These are phyloP conservation scores for Amblyopsis hoosieri DNA, from an alignment of 2,797 vertebrate genomes.

Conservation along the genomic window DNA sequence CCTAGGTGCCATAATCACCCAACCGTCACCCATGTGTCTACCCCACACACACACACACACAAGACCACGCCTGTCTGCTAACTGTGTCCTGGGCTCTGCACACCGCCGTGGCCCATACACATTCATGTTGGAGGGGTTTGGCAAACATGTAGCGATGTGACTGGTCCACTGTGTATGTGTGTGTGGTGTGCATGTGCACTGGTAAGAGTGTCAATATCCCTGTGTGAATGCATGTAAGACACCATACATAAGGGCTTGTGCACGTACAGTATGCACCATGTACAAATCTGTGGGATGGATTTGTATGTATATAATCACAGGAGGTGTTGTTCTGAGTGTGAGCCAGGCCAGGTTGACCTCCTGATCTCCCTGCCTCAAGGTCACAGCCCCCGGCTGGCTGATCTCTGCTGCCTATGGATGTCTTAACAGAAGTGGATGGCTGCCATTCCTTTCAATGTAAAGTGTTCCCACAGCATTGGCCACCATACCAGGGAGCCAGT, in stretches of 20 bases:
- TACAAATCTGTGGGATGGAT: constrained; percentile 25
- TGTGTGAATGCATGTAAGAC: constrained; percentile 26
- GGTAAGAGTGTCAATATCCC: neutral
- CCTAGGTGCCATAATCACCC: constrained; percentile 74
- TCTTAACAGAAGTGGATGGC: constrained; percentile 26
- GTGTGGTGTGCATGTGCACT: constrained; percentile 39
- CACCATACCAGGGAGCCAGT: constrained; percentile 21
- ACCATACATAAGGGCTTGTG: constrained; percentile 19
- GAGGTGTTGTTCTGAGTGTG: constrained; percentile 8
- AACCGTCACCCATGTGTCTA: constrained; percentile 57
- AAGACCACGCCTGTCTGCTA: constrained; percentile 55
- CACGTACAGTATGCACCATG: neutral
- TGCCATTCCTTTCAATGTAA: constrained; percentile 31
- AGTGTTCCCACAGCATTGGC: constrained; percentile 40
- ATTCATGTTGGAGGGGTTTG: constrained; percentile 62
- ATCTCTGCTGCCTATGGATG: constrained; percentile 52
- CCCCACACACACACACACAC: constrained; percentile 27
- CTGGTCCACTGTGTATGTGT: constrained; percentile 36
- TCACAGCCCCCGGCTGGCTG: constrained; percentile 42
- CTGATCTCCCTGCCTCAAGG: constrained; percentile 36
- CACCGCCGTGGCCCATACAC: constrained; percentile 54
- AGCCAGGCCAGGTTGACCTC: constrained; percentile 38
- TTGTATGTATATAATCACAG: constrained; percentile 34
- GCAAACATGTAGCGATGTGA: constrained; percentile 30
- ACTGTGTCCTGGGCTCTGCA: constrained; percentile 56